phyloP scores from a whole-genome alignment of 2,113 vertebrate genomes.

The Garra rufa region DNA sequence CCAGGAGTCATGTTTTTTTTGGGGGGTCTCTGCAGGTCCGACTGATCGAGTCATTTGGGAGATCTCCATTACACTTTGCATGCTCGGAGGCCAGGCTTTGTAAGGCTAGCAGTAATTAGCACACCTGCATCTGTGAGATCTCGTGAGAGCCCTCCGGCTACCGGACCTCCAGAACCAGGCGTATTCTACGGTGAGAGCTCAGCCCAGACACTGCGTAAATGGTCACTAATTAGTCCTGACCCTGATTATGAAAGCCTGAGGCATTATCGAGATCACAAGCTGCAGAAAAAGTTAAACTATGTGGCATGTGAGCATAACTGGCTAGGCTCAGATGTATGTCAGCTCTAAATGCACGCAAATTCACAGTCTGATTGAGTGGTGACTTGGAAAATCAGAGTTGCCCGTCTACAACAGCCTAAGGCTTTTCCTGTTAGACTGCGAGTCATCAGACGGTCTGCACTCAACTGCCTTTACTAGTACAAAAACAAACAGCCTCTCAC shows the following conservation, averaged over 20 bases:
- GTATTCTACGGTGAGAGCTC: conserved; percentile 11
- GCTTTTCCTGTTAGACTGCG: conserved; percentile 24
- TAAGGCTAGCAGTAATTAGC: conserved; percentile 55
- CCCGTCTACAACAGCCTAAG: conserved; percentile 19
- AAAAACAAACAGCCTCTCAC: conserved; percentile 14
- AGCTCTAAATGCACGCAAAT: conserved; percentile 25
- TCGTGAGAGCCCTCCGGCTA: conserved; percentile 48
- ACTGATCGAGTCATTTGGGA: conserved; percentile 69
- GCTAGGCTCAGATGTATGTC: conserved; percentile 34
- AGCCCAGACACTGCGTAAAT: conserved; percentile 20
- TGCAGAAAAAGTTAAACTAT: neutral
- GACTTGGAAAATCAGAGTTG: conserved; percentile 18
- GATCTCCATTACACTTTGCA: conserved; percentile 64
- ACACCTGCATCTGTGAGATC: conserved; percentile 67
- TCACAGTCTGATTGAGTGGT: conserved; percentile 13
- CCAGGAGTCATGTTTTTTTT: conserved; percentile 60
- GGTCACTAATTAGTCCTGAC: conserved; percentile 45
- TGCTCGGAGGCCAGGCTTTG: conserved; percentile 53
- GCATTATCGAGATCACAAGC: conserved; percentile 40
- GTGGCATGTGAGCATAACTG: conserved; percentile 26
- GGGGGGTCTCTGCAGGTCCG: conserved; percentile 65
- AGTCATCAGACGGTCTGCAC: conserved; percentile 13
- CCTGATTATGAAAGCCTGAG: conserved; percentile 49
- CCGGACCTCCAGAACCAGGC: conserved; percentile 35
- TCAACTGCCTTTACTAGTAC: neutral